A percentile compares a stretch with the other conserved stretches of the same genome.
Evolutionary conservation across 2,797 vertebrate genomes (phyloP).

Genomic region (Scyliorhinus canicula): DNA sequence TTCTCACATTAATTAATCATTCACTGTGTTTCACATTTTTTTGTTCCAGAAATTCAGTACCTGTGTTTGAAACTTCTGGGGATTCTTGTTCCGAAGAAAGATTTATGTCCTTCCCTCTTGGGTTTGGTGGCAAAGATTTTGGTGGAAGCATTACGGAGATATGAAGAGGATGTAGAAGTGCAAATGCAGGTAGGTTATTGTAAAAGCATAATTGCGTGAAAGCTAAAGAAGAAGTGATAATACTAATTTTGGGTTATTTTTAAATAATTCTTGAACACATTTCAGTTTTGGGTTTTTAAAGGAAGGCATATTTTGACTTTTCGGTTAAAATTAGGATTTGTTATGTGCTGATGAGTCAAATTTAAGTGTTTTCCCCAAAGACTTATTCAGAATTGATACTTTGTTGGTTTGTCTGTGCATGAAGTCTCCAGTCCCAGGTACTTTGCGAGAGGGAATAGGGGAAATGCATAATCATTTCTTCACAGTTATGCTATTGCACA

Average conservation of each 20-base stretch:
- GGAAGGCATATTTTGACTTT: neutral
- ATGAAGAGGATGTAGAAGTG: constrained; percentile 69
- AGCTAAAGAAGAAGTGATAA: neutral
- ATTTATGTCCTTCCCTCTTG: constrained; percentile 70
- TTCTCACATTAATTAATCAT: neutral
- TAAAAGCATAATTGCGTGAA: neutral
- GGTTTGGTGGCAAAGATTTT: constrained; percentile 75
- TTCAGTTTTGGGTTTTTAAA: neutral
- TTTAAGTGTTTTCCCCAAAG: neutral
- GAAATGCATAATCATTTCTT: neutral
- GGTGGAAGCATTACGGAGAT: constrained; percentile 66
- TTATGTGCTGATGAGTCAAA: neutral
- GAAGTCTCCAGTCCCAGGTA: neutral
- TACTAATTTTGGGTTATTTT: neutral
- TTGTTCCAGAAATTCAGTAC: constrained; percentile 75
- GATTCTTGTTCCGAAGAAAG: constrained; percentile 74
- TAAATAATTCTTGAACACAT: neutral
- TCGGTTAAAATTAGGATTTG: neutral
- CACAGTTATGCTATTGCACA: neutral
- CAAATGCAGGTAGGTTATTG: constrained; percentile 65
- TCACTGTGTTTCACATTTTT: neutral
- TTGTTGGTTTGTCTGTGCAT: too few relatives aligned
- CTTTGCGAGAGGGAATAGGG: too few relatives aligned
- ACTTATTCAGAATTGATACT: neutral
- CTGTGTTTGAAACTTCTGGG: constrained; percentile 76